These are phyloP conservation scores for Origma solitaria DNA, from an alignment of 2,113 vertebrate genomes.

Conservation along the genomic window DNA sequence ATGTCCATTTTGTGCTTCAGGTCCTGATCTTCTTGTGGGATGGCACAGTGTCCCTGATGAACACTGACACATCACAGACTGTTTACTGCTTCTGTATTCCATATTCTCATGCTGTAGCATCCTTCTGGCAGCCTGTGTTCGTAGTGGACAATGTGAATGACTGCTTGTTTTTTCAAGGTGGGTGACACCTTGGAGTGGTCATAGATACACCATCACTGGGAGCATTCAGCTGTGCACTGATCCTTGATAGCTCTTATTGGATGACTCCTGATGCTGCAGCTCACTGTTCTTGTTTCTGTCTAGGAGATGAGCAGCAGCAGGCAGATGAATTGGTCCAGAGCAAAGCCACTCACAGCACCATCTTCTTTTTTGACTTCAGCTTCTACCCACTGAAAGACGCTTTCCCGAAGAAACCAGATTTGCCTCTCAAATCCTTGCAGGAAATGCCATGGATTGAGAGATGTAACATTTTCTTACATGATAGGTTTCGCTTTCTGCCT, in stretches of 20 bases:
- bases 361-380: constrained; percentile 67
- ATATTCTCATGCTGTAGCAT: constrained; percentile 6
- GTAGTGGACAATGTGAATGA: constrained; percentile 59
- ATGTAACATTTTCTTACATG: constrained; percentile 55
- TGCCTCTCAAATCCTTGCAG: neutral
- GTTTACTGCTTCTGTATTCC: constrained; percentile 73
- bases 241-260: neutral
- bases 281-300: neutral
- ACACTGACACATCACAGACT: constrained; percentile 57
- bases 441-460: constrained; percentile 42
- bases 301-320: constrained; percentile 29
- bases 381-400: constrained; percentile 35
- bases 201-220: neutral
- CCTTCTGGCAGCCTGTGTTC: constrained; percentile 77
- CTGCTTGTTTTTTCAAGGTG: constrained; percentile 79
- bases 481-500: neutral
- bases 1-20: constrained; percentile 53
- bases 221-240: neutral
- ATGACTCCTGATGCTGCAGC: neutral
- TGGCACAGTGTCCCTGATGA: constrained; percentile 74
- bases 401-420: neutral
- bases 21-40: constrained; percentile 73
- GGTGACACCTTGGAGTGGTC: neutral
- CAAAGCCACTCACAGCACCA: neutral
- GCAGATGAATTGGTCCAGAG: neutral